Evolutionary conservation across 2,113 vertebrate species (phyloP).

Genomic region (Rhinoptilus africanus): DNA sequence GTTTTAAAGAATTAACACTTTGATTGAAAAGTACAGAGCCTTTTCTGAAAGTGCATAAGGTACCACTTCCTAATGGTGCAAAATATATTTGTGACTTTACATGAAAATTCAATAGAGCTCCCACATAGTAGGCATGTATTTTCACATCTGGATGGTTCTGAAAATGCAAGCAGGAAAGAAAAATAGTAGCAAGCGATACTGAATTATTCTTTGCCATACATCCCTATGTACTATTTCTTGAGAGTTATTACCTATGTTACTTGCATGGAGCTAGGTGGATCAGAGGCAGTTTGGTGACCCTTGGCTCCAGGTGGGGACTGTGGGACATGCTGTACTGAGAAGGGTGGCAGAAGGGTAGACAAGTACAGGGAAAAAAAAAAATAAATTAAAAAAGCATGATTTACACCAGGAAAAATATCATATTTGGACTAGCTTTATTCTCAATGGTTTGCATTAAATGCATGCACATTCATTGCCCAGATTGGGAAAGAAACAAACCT

Average conservation of each 20-base stretch:
- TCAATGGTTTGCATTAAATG: background rate
- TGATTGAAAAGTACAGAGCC: background rate
- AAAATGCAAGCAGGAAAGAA: background rate
- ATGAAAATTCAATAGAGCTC: background rate
- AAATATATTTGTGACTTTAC: background rate
- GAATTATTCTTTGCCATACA: background rate
- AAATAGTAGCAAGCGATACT: background rate
- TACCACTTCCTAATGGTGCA: background rate
- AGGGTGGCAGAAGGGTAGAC: background rate
- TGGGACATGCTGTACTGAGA: background rate
- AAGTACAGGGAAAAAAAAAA: background rate
- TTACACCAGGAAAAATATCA: background rate
- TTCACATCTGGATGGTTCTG: background rate
- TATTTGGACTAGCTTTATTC: background rate
- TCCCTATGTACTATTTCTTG: fast-evolving
- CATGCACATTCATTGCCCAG: background rate
- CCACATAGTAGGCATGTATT: background rate
- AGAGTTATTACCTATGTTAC: background rate
- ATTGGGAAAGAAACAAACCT: background rate
- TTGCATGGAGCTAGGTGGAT: background rate
- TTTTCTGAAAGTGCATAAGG: background rate
- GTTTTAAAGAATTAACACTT: background rate
- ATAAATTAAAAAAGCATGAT: background rate
- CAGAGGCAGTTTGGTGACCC: background rate
- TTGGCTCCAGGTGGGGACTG: background rate